Evolutionary conservation across 2,888 invertebrate species (phyloP).

Genomic region (Eurytoma adleriae): DNA sequence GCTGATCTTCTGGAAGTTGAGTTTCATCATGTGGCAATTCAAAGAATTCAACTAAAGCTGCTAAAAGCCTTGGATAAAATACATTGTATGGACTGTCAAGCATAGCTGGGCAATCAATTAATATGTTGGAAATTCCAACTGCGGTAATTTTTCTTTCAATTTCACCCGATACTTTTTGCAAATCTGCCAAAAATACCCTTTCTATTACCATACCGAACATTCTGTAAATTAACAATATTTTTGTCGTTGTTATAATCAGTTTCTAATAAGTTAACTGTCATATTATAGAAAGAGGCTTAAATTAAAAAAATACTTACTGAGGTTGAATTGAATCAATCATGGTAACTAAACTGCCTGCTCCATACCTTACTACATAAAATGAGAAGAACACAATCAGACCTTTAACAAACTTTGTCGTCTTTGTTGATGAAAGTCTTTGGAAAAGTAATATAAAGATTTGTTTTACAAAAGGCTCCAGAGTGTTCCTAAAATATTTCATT

Average conservation of each 20-base stretch:
- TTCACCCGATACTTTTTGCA: slow-evolving; percentile 90
- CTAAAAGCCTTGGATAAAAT: slow-evolving; percentile 70
- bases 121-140: slow-evolving; percentile 90
- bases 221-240: slow-evolving; percentile 68
- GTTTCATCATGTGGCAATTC: slow-evolving; percentile 92
- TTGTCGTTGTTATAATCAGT: neutral
- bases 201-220: slow-evolving; percentile 98
- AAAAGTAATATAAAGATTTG: slow-evolving; percentile 95
- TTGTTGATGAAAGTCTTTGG: slow-evolving; percentile 93
- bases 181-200: slow-evolving; percentile 89
- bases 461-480: slow-evolving; percentile 86
- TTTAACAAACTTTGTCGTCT: slow-evolving; percentile 96
- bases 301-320: slow-evolving; percentile 79
- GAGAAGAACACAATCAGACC: slow-evolving; percentile 94
- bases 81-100: slow-evolving; percentile 81
- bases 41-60: slow-evolving; percentile 86
- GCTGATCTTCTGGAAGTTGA: slow-evolving; percentile 88
- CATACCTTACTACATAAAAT: slow-evolving; percentile 89
- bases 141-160: slow-evolving; percentile 94
- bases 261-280: neutral
- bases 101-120: slow-evolving; percentile 86
- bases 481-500: slow-evolving; percentile 78
- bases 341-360: slow-evolving; percentile 85
- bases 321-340: slow-evolving; percentile 91
- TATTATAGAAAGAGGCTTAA: neutral